These are phyloP conservation scores for Chloroclysta siterata DNA, from an alignment of 2,888 invertebrate species.

Conservation along the genomic window DNA sequence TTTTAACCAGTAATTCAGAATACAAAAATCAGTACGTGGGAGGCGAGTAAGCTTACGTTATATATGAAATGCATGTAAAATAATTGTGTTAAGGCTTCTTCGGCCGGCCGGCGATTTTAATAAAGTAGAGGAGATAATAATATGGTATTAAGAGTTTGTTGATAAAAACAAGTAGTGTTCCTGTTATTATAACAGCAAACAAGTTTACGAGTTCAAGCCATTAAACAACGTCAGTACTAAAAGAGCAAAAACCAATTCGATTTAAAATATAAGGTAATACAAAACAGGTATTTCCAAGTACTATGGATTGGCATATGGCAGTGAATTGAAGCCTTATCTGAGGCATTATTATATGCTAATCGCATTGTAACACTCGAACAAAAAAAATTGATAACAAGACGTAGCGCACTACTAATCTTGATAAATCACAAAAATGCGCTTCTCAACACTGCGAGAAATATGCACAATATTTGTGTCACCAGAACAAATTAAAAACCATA, in stretches of 20 bases:
- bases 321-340: slow-evolving; percentile 30
- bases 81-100: neutral
- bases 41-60: too few species aligned
- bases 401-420: slow-evolving; percentile 29
- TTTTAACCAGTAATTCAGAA: neutral
- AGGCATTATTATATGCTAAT: slow-evolving; percentile 32
- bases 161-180: neutral
- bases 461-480: slow-evolving; percentile 52
- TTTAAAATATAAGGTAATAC: slow-evolving; percentile 2
- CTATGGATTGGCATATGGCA: slow-evolving; percentile 15
- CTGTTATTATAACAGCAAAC: neutral
- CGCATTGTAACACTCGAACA: slow-evolving; percentile 32
- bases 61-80: neutral
- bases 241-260: neutral
- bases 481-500: slow-evolving; percentile 57
- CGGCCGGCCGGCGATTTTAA: neutral
- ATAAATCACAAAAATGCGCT: slow-evolving; percentile 28
- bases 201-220: slow-evolving; percentile 1
- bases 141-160: neutral
- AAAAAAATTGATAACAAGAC: slow-evolving; percentile 33
- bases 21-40: neutral
- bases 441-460: slow-evolving; percentile 20
- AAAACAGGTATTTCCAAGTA: slow-evolving; percentile 15
- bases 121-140: neutral
- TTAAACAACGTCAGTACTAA: neutral